Conservation (phyloP, 2,113 vertebrate species). For the Clupea harengus region DNA sequence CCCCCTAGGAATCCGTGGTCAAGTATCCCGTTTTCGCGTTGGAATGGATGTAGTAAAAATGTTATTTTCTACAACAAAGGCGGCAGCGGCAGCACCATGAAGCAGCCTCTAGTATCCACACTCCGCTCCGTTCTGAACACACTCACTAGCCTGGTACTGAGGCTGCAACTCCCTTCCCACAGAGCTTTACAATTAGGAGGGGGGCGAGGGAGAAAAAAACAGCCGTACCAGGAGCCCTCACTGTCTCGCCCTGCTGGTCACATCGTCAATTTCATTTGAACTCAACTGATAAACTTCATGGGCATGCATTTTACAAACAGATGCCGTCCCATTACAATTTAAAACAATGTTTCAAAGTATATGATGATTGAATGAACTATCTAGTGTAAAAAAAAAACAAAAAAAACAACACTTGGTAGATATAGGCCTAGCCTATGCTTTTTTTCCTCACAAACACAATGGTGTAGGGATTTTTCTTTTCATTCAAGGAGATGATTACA, state of each 20-base stretch:
- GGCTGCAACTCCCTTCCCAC: slow-evolving; percentile 66
- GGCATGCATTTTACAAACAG: background rate
- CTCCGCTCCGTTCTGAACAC: slow-evolving; percentile 51
- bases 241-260: slow-evolving; percentile 55
- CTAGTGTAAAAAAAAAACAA: too few species aligned
- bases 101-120: slow-evolving; percentile 55
- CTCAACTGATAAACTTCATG: background rate
- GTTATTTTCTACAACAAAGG: slow-evolving; percentile 59
- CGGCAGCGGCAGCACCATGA: slow-evolving; percentile 57
- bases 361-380: too few species aligned
- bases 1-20: slow-evolving; percentile 51
- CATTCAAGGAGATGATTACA: too few species aligned
- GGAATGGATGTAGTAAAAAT: slow-evolving; percentile 47
- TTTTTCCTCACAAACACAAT: too few species aligned
- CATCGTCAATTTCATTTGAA: slow-evolving; percentile 53
- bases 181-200: slow-evolving; percentile 34
- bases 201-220: slow-evolving; percentile 44
- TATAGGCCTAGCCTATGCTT: too few species aligned
- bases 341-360: too few species aligned
- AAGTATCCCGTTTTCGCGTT: slow-evolving; percentile 54
- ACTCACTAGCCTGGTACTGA: slow-evolving; percentile 65
- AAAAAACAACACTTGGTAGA: too few species aligned
- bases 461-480: too few species aligned
- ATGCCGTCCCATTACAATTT: background rate
- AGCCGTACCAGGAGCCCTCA: slow-evolving; percentile 36